phyloP scores from a whole-genome alignment of 2,113 vertebrate species.

The Danionella cerebrum region DNA sequence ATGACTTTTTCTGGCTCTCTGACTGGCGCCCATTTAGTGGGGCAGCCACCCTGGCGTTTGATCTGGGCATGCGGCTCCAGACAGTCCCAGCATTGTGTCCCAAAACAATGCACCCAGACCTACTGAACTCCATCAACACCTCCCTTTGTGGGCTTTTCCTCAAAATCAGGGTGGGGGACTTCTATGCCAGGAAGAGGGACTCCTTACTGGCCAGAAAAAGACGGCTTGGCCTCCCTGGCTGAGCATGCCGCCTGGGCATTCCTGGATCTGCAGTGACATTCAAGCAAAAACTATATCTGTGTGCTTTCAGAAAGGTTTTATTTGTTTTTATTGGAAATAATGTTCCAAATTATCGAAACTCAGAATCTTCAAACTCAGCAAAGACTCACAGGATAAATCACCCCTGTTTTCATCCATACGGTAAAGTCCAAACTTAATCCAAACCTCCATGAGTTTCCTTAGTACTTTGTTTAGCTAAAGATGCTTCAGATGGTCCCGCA shows the following conservation, averaged over 20 bases:
- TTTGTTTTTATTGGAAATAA: no score
- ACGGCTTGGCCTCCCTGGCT: slow-evolving; percentile 39
- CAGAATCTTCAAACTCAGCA: no score
- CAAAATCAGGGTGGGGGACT: slow-evolving; percentile 63
- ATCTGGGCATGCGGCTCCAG: slow-evolving; percentile 69
- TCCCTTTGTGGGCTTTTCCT: slow-evolving; percentile 66
- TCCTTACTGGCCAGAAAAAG: slow-evolving; percentile 64
- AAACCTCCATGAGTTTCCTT: no score
- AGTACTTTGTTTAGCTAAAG: no score
- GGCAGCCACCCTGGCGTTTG: slow-evolving; percentile 62
- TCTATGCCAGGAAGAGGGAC: slow-evolving; percentile 68
- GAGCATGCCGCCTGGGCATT: slow-evolving; percentile 56
- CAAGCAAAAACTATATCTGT: slow-evolving; percentile 24
- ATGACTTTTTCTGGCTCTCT: slow-evolving; percentile 55
- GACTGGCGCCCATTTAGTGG: slow-evolving; percentile 57
- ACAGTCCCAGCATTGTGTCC: slow-evolving; percentile 73
- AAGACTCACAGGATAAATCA: no score
- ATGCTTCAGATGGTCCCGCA: no score
- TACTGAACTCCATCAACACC: slow-evolving; percentile 66
- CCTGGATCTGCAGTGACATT: slow-evolving; percentile 18
- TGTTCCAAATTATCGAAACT: no score
- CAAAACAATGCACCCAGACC: slow-evolving; percentile 73
- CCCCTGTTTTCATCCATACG: no score
- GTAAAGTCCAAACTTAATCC: no score
- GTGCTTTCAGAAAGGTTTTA: no score